Evolutionary conservation across 2,797 vertebrate species (phyloP).

Genomic region (Lepus townsendii): DNA sequence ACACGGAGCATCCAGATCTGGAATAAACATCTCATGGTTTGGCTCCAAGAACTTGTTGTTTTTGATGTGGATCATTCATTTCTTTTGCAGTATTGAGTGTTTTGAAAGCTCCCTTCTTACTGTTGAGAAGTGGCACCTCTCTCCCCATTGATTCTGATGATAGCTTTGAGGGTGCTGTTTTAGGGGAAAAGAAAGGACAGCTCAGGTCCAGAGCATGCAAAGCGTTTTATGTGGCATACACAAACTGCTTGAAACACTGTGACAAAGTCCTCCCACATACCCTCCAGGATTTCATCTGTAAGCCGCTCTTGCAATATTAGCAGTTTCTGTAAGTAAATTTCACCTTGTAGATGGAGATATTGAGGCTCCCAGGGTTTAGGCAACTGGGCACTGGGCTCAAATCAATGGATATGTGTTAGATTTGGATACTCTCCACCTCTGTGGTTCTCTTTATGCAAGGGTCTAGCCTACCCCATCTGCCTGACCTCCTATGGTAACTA

Average conservation of each 20-base stretch:
- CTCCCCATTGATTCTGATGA: neutral
- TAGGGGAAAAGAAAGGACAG: constrained; percentile 6
- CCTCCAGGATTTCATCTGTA: neutral
- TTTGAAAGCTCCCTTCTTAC: neutral
- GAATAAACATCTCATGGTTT: neutral
- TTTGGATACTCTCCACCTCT: neutral
- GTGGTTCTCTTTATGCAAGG: neutral
- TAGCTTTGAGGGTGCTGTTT: neutral
- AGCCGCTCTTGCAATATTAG: neutral
- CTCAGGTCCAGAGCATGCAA: neutral
- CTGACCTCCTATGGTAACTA: neutral
- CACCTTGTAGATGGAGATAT: neutral
- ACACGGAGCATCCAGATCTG: neutral
- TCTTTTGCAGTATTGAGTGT: neutral
- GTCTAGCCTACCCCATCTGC: too few species aligned
- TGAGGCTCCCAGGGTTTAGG: neutral
- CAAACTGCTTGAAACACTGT: neutral
- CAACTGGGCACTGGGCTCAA: neutral
- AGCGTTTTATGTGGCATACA: neutral
- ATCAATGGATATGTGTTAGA: neutral
- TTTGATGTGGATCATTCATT: neutral
- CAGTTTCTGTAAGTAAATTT: neutral
- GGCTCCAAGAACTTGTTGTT: constrained; percentile 17
- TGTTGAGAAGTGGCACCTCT: neutral
- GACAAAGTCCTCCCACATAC: neutral